A percentile compares a stretch with the other conserved stretches of the same genome.
phyloP scores from a whole-genome alignment of 2,888 invertebrate genomes.

The Andrena chrysosceles region DNA sequence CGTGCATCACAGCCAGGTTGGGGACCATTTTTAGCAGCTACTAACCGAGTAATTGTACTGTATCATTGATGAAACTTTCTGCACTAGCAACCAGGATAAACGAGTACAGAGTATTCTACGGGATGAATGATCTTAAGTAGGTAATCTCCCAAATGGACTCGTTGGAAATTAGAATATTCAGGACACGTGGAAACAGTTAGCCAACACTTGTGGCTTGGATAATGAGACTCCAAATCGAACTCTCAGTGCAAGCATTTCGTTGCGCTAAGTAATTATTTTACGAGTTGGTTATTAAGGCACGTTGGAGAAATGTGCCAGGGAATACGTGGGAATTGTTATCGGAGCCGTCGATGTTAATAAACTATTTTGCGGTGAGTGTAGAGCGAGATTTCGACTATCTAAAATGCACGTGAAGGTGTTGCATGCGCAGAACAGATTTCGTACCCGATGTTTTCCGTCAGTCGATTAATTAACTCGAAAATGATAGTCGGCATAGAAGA shows the following conservation, averaged over 20 bases:
- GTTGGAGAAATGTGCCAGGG: conserved; percentile 19
- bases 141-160: conserved; percentile 37
- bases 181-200: conserved; percentile 11
- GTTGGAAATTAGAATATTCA: conserved; percentile 29
- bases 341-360: no score
- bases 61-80: background rate
- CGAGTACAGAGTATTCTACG: no score
- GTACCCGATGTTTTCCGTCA: no score
- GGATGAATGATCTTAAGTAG: no score
- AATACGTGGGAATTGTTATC: conserved; percentile 21
- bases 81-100: no score
- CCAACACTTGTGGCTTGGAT: background rate
- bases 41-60: background rate
- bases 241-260: conserved; percentile 24
- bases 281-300: background rate
- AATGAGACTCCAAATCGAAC: conserved; percentile 36
- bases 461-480: conserved; percentile 9
- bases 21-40: background rate
- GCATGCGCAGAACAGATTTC: background rate
- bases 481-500: conserved; percentile 15
- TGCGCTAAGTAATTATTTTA: conserved; percentile 38
- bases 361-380: background rate
- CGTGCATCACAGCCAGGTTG: background rate
- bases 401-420: background rate
- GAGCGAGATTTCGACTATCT: no score